These are phyloP conservation scores for Sepiola atlantica DNA, from an alignment of 2,888 invertebrate genomes.

Conservation along the genomic window DNA sequence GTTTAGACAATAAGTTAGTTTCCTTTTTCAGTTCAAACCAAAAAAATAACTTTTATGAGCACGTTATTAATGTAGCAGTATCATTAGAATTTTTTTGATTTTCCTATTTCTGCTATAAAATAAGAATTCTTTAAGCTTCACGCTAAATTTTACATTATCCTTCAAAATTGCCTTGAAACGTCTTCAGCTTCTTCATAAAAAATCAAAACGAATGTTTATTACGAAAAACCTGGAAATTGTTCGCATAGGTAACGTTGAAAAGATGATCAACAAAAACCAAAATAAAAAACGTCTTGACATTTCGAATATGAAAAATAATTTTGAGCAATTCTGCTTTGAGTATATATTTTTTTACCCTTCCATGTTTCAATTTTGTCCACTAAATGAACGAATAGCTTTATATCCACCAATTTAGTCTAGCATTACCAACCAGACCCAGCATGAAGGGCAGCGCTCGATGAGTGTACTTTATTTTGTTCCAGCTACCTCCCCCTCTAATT, in stretches of 20 bases:
- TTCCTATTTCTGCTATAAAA: neutral
- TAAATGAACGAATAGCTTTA: neutral
- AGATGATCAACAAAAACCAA: too few species aligned
- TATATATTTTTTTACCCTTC: neutral
- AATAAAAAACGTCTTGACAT: too few species aligned
- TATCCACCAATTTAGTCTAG: slow-evolving; percentile 8
- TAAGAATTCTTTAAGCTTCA: neutral
- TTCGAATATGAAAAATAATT: neutral
- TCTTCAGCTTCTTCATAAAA: neutral
- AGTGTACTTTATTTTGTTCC: neutral
- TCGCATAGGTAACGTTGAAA: too few species aligned
- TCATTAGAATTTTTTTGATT: neutral
- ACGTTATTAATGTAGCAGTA: too few species aligned
- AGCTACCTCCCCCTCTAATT: neutral
- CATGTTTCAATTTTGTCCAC: neutral
- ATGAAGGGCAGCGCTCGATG: neutral
- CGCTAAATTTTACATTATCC: neutral
- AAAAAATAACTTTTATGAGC: too few species aligned
- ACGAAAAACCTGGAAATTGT: neutral
- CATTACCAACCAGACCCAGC: neutral
- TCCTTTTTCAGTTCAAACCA: too few species aligned
- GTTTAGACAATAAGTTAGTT: too few species aligned
- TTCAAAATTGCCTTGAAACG: neutral
- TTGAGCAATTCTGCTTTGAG: neutral
- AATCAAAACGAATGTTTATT: neutral